These are phyloP conservation scores for Scolanthus callimorphus DNA, from an alignment of 92 coral and sea anemone genomes.

Conservation along the genomic window DNA sequence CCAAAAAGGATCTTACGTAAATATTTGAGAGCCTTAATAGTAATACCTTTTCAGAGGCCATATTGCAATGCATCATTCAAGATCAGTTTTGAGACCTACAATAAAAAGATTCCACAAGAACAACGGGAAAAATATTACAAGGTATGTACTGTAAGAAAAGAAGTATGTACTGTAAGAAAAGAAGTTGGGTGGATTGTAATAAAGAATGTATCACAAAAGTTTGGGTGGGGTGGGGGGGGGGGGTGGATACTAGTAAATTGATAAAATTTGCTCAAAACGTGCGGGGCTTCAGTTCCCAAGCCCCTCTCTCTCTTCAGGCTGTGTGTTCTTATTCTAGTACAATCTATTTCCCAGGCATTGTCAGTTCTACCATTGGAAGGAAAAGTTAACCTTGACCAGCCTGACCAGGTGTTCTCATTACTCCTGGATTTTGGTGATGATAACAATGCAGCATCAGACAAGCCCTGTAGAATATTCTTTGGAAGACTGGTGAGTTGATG, in stretches of 20 bases:
- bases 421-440: slow-evolving; percentile 77
- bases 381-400: slow-evolving; percentile 64
- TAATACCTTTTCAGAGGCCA: too few species aligned
- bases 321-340: too few species aligned
- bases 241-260: too few species aligned
- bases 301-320: too few species aligned
- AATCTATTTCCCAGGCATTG: slow-evolving; percentile 61
- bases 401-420: slow-evolving; percentile 75
- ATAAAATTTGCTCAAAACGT: too few species aligned
- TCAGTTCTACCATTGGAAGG: slow-evolving; percentile 90
- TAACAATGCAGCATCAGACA: slow-evolving; percentile 45
- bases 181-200: not conserved
- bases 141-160: slow-evolving; percentile 16
- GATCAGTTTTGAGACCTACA: slow-evolving; percentile 83
- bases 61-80: slow-evolving; percentile 49
- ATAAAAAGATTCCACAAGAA: slow-evolving; percentile 68
- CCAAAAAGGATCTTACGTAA: too few species aligned
- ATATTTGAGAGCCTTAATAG: too few species aligned
- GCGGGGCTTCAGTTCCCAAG: too few species aligned
- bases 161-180: not conserved
- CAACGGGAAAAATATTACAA: slow-evolving; percentile 47
- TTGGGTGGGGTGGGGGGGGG: too few species aligned
- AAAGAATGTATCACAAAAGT: too few species aligned
- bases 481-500: slow-evolving; percentile 73
- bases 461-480: slow-evolving; percentile 54